Conservation (phyloP, 2,113 vertebrate species). For the Tamias sibiricus region DNA sequence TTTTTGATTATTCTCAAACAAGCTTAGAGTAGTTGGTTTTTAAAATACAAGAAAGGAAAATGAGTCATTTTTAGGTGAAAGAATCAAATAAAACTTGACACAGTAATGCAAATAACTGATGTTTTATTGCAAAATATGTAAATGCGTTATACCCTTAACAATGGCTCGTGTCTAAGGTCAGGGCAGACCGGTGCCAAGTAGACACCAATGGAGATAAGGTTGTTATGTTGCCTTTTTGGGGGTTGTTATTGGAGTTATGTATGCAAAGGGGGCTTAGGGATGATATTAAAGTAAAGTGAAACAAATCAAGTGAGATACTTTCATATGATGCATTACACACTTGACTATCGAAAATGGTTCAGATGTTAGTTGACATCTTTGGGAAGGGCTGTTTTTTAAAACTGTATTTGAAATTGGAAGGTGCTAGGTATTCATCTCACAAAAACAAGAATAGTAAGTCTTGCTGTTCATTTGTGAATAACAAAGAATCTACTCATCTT, state of each 20-base stretch:
- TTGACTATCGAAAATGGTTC: slow-evolving; percentile 52
- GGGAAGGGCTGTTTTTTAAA: slow-evolving; percentile 58
- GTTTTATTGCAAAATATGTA: slow-evolving; percentile 96
- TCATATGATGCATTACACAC: slow-evolving; percentile 64
- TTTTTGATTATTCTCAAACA: slow-evolving; percentile 99
- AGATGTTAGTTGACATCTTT: slow-evolving; percentile 39
- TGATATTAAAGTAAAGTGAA: slow-evolving; percentile 83
- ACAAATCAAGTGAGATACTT: slow-evolving; percentile 82
- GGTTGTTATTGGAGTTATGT: slow-evolving; percentile 82
- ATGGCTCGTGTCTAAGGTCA: slow-evolving; percentile 91
- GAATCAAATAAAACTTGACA: slow-evolving; percentile 95
- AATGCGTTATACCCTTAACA: slow-evolving; percentile 93
- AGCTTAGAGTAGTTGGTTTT: slow-evolving; percentile 99
- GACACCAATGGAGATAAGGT: slow-evolving; percentile 87
- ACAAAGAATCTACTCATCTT: slow-evolving; percentile 34
- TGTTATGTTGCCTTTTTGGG: slow-evolving; percentile 83
- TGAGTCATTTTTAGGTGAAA: slow-evolving; percentile 97
- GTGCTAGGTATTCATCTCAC: background rate
- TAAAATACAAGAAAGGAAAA: slow-evolving; percentile 98
- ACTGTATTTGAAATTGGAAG: slow-evolving; percentile 56
- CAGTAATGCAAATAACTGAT: slow-evolving; percentile 95
- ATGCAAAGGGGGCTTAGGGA: slow-evolving; percentile 80
- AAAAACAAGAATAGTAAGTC: slow-evolving; percentile 20
- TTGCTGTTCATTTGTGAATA: slow-evolving; percentile 54
- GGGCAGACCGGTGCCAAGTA: slow-evolving; percentile 88